Evolutionary conservation across 2,113 vertebrate species (phyloP).

Genomic region (mouse (Mus musculus)): DNA sequence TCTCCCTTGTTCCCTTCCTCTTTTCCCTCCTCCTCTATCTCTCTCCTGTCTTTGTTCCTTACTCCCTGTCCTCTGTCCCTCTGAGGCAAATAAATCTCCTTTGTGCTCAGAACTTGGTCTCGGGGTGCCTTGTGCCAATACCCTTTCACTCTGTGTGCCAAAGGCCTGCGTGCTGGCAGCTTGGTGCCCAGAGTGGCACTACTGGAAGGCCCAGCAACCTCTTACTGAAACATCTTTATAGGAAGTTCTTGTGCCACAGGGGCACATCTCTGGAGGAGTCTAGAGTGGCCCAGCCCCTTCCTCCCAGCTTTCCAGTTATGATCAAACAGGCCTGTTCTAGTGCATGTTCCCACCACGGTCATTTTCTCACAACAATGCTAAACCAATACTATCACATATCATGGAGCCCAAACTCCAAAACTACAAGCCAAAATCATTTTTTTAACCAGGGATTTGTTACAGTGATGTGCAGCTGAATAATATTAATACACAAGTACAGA

Average conservation of each 20-base stretch:
- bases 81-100: not conserved
- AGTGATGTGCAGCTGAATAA: not conserved
- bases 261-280: not conserved
- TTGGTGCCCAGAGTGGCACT: not conserved
- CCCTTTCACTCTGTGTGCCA: too few relatives aligned
- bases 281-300: not conserved
- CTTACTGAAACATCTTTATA: too few relatives aligned
- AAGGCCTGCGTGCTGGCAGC: not conserved
- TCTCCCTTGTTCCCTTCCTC: not conserved
- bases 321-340: not conserved
- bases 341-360: not conserved
- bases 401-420: not conserved
- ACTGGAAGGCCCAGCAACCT: not conserved
- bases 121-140: not conserved
- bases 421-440: not conserved
- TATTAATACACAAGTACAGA: not conserved
- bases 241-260: not conserved
- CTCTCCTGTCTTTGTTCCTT: not conserved
- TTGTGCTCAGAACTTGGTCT: not conserved
- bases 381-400: not conserved
- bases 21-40: not conserved
- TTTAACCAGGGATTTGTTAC: not conserved
- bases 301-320: not conserved
- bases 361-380: not conserved
- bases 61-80: not conserved